Evolutionary conservation across 2,888 invertebrate genomes (phyloP), one percentile per base, ranked within the genome.

Genomic region (Teleogryllus oceanicus): DNA sequence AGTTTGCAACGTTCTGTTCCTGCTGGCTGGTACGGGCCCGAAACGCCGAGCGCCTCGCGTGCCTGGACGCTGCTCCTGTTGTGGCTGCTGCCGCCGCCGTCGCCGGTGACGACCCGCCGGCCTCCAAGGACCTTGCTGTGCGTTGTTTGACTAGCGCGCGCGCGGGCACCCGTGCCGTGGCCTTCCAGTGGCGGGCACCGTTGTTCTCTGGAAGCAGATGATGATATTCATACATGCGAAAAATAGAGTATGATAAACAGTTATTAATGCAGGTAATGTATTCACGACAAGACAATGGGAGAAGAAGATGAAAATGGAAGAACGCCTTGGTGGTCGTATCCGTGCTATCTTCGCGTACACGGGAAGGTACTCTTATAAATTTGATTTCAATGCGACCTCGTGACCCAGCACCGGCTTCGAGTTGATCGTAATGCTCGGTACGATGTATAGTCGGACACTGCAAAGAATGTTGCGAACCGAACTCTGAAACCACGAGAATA

Each of bases 181-280:
- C 37, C 5, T 37, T 37, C 37, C 37, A 37, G 37, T 37, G 4
- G 37, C 37, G 37, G 4, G 37, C 62, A n/a, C 16, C 62, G 62
- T 62, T 62, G 62, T 62, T 62, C 62, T 62, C 62, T 62, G 62
- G 62, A n/a, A 62, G n/a, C 62, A 62, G 62, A 62, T 62, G 62
- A 62, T 62, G 62, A 18, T 62, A 62, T 62, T 62, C 62, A 62
- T 62, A 62, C 62, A 62, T 62, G 62, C 62, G 62, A 62, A 62
- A 62, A 62, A 62, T 62, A 62, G 62, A 62, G 62, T 62, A 62
- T 62, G 62, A 62, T 62, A 62, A 62, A 62, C 62, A 62, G 62
- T 62, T 62, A 62, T 62, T 62, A 62, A 62, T 62, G 62, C 62
- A 62, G 13, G 62, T 62, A 62, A 62, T 62, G 62, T 62, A 62